phyloP scores from a whole-genome alignment of 92 coral and sea anemone genomes.

The Siderastrea siderea region DNA sequence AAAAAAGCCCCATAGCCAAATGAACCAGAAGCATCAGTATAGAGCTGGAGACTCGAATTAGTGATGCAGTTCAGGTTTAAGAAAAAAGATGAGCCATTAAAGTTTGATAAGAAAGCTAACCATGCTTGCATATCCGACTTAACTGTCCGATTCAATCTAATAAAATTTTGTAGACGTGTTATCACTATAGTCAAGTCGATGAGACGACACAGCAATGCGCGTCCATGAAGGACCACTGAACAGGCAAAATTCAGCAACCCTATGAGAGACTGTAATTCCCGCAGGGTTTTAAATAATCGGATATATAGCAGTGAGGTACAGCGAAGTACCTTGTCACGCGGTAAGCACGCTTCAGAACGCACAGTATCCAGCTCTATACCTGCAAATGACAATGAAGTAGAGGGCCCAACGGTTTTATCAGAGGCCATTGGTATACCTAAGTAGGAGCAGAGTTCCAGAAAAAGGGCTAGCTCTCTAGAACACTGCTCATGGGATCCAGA shows the following conservation, averaged over 20 bases:
- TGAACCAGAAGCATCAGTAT: slow-evolving; percentile 23
- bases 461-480: background rate
- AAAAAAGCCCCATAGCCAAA: slow-evolving; percentile 32
- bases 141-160: background rate
- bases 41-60: slow-evolving; percentile 1
- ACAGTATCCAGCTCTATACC: slow-evolving; percentile 75
- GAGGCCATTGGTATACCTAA: slow-evolving; percentile 57
- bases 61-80: background rate
- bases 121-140: slow-evolving; percentile 9
- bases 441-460: slow-evolving; percentile 23
- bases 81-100: slow-evolving; percentile 25
- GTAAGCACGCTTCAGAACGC: slow-evolving; percentile 60
- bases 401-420: slow-evolving; percentile 32
- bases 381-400: slow-evolving; percentile 58
- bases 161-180: background rate
- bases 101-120: slow-evolving; percentile 13
- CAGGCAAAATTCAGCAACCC: slow-evolving; percentile 38
- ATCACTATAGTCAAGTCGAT: slow-evolving; percentile 23
- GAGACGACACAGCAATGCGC: slow-evolving; percentile 16
- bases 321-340: slow-evolving; percentile 56
- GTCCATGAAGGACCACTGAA: slow-evolving; percentile 26
- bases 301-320: slow-evolving; percentile 24
- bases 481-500: slow-evolving; percentile 14
- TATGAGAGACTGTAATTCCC: slow-evolving; percentile 32
- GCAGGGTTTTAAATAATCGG: slow-evolving; percentile 18